Evolutionary conservation across 2,888 invertebrate species (phyloP), one percentile per base, ranked within the genome.

Genomic region (Biston stratarius): DNA sequence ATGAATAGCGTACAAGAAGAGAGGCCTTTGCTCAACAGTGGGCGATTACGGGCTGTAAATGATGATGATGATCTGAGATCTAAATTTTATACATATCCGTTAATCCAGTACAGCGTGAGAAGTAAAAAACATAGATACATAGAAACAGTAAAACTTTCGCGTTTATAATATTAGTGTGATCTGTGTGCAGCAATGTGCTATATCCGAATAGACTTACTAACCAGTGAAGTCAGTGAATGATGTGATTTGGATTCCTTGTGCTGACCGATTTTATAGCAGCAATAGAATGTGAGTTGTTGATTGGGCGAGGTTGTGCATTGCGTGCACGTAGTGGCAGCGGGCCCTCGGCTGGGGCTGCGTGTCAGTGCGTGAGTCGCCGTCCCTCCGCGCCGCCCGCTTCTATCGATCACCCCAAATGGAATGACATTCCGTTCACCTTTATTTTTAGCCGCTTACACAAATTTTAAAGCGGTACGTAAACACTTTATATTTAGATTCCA

Each of bases 301-400:
- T 68, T 74, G 72, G 78, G 74, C 75, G 74, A 71, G 77, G 78
- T 80, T 87, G 78, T 79, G 76, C 78, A 89, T 86, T 87, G 82
- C 83, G 82, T 80, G 82, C 90, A 89, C 89, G 90, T 89, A 79
- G 38, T 38, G 38, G 38, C 38, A 38, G 64, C 64, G 56, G 78
- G 81, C 84, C 82, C 80, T 83, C 83, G 83, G 33, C 78, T 82
- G 83, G 86, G 84, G 83, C 83, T 84, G 77, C 58, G 78, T 76
- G 79, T 73, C 58, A 74, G 78, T 84, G 87, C 89, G 89, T 89
- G 88, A 86, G 78, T 79, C 80, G 83, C 86, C 86, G 86, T 85
- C 82, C 82, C 84, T 80, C 69, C 71, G 60, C 60, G 53, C 59
- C 42, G 52, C 72, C 72, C 73, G 74, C 80, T 78, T 69, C 76